phyloP scores from a whole-genome alignment of 2,797 vertebrate species.

The Balearica regulorum region DNA sequence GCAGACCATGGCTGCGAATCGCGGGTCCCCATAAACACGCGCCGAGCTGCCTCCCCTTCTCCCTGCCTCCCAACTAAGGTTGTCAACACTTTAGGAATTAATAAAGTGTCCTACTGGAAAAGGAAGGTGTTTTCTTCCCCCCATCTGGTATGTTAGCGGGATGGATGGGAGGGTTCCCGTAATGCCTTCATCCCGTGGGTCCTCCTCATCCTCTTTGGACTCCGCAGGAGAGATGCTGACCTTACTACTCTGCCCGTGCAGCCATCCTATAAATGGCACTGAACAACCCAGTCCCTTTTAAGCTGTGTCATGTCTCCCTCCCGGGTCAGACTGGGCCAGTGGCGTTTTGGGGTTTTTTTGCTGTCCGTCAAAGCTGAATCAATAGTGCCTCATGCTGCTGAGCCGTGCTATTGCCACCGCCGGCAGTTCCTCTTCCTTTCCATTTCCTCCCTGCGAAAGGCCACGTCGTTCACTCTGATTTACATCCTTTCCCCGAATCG shows the following conservation, averaged over 20 bases:
- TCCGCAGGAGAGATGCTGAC: rapidly evolving
- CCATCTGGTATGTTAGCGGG: rapidly evolving
- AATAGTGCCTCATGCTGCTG: slow-evolving; percentile 41
- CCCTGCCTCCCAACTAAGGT: not conserved
- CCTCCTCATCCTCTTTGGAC: not conserved
- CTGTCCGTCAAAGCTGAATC: not conserved
- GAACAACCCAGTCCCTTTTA: not conserved
- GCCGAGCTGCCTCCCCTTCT: not conserved
- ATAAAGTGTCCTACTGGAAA: not conserved
- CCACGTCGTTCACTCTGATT: rapidly evolving
- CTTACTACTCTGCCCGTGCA: not conserved
- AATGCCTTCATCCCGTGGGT: not conserved
- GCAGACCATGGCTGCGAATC: slow-evolving; percentile 19
- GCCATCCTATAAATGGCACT: not conserved
- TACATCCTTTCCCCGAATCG: not conserved
- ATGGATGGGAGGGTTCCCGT: not conserved
- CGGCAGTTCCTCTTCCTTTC: not conserved
- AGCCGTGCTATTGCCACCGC: not conserved
- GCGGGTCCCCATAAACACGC: not conserved
- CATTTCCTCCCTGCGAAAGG: not conserved
- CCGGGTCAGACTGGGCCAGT: not conserved
- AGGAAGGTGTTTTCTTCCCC: not conserved
- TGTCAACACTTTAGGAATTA: not conserved
- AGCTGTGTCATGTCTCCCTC: not conserved
- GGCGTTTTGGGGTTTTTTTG: not conserved